A percentile compares a stretch with the other conserved stretches of the same genome.
These are phyloP conservation scores for Xylota segnis DNA, from an alignment of 2,888 invertebrate genomes.

Conservation along the genomic window DNA sequence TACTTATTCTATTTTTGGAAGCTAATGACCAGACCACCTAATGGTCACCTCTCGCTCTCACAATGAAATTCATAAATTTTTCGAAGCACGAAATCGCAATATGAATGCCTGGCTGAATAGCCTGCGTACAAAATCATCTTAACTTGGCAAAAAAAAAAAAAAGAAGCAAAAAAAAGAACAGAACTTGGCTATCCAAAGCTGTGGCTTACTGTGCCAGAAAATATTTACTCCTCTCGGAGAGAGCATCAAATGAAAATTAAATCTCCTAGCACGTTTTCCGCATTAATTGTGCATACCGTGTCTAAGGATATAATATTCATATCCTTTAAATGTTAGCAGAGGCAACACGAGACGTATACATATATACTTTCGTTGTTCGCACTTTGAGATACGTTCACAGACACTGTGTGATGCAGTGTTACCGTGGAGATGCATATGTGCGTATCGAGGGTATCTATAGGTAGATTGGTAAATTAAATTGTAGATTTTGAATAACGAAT, in stretches of 20 bases:
- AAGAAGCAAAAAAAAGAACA: neutral
- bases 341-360: too few relatives aligned
- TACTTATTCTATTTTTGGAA: slow-evolving; percentile 4
- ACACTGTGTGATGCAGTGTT: neutral
- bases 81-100: slow-evolving; percentile 22
- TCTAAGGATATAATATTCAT: slow-evolving; percentile 17
- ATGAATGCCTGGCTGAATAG: neutral
- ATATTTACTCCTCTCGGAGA: slow-evolving; percentile 2
- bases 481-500: too few relatives aligned
- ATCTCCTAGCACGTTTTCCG: slow-evolving; percentile 17
- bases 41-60: neutral
- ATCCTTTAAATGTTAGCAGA: slow-evolving; percentile 2
- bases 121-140: neutral
- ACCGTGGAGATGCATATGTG: too few relatives aligned
- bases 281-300: slow-evolving; percentile 21
- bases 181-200: neutral
- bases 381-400: neutral
- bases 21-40: neutral
- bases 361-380: neutral
- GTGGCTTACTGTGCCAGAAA: neutral
- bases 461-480: too few relatives aligned
- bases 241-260: slow-evolving; percentile 15
- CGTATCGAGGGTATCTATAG: too few relatives aligned
- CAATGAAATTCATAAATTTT: slow-evolving; percentile 10
- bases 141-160: neutral